Conservation (phyloP, 2,797 vertebrate species). For the Periparus ater region DNA sequence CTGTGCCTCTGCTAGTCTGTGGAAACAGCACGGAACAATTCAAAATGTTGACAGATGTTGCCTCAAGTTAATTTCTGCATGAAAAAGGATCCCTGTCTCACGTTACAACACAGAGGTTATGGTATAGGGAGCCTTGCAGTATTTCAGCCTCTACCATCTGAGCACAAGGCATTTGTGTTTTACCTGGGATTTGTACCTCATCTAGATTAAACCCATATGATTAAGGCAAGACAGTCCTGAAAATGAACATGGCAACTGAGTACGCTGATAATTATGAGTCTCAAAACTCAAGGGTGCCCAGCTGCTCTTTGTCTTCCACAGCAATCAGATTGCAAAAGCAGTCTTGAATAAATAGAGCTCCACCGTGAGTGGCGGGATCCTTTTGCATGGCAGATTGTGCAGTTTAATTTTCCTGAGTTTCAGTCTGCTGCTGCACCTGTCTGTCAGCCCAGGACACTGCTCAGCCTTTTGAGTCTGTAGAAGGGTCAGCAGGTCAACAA, state of each 20-base stretch:
- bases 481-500: background rate
- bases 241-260: background rate
- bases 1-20: background rate
- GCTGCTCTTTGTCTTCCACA: background rate
- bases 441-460: background rate
- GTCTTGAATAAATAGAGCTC: too few species aligned
- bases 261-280: background rate
- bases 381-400: background rate
- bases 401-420: background rate
- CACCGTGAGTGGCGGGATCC: too few species aligned
- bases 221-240: background rate
- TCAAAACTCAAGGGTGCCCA: background rate
- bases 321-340: background rate
- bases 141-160: background rate
- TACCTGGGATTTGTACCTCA: background rate
- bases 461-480: background rate
- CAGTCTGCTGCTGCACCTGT: background rate
- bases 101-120: accelerated
- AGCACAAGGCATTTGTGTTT: accelerated
- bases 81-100: background rate
- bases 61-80: background rate
- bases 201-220: background rate
- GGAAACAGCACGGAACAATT: background rate
- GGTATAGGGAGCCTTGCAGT: background rate
- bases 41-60: accelerated